Percentiles rank a stretch among this genome's conserved stretches.
Conservation (phyloP, 2,888 invertebrate genomes). For the Oscheius sp. region DNA sequence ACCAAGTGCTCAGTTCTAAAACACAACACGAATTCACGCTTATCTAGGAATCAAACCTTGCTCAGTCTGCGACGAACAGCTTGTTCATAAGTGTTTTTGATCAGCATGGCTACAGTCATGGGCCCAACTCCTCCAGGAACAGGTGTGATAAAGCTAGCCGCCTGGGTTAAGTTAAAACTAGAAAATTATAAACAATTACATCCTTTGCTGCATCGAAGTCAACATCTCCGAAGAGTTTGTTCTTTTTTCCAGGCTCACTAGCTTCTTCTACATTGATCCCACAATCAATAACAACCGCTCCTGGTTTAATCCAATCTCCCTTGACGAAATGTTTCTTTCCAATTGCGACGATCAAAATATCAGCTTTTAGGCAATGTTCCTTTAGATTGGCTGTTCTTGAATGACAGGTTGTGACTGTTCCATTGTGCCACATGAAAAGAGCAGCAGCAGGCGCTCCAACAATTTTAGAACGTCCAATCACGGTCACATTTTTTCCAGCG, state of each 20-base stretch:
- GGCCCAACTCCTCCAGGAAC: slow-evolving; percentile 89
- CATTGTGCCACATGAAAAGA: slow-evolving; percentile 92
- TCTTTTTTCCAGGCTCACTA: slow-evolving; percentile 53
- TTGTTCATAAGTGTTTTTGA: slow-evolving; percentile 86
- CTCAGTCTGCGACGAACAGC: slow-evolving; percentile 74
- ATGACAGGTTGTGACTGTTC: slow-evolving; percentile 96
- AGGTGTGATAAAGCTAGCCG: slow-evolving; percentile 71
- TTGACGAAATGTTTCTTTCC: slow-evolving; percentile 89
- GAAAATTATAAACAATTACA: slow-evolving; percentile 71
- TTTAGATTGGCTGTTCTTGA: slow-evolving; percentile 79
- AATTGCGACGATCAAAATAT: slow-evolving; percentile 95
- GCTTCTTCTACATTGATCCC: slow-evolving; percentile 82
- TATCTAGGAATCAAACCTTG: slow-evolving; percentile 26
- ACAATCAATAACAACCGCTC: slow-evolving; percentile 97
- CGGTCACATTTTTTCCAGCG: slow-evolving; percentile 79
- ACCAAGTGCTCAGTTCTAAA: too few species aligned
- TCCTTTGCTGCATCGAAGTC: slow-evolving; percentile 80
- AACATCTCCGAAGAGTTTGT: slow-evolving; percentile 85
- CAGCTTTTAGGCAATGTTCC: slow-evolving; percentile 77
- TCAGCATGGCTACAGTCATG: slow-evolving; percentile 90
- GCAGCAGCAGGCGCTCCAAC: slow-evolving; percentile 95
- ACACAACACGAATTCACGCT: too few species aligned
- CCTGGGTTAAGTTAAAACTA: slow-evolving; percentile 73
- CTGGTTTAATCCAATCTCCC: slow-evolving; percentile 91
- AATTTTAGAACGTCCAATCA: slow-evolving; percentile 94